phyloP scores from a whole-genome alignment of 2,888 invertebrate genomes.

The Caenorhabditis sulstoni region DNA sequence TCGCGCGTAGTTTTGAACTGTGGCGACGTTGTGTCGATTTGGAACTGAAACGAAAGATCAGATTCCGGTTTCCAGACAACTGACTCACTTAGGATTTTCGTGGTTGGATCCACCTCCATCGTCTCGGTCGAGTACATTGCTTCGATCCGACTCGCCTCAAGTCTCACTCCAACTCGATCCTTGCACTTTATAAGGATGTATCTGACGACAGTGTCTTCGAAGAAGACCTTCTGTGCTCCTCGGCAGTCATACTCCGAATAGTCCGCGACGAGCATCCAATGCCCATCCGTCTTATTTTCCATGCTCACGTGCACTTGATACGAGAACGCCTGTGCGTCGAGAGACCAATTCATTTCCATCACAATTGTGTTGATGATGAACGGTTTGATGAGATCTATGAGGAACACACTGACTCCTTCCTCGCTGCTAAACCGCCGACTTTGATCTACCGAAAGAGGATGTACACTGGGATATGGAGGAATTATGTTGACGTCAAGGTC shows the following conservation, averaged over 20 bases:
- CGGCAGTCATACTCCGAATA: slow-evolving; percentile 93
- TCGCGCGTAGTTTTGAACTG: slow-evolving; percentile 90
- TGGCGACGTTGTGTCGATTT: slow-evolving; percentile 90
- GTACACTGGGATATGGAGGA: slow-evolving; percentile 27
- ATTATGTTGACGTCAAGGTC: slow-evolving; percentile 33
- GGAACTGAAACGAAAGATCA: slow-evolving; percentile 88
- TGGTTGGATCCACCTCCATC: slow-evolving; percentile 83
- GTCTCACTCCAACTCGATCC: slow-evolving; percentile 91
- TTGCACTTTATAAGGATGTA: slow-evolving; percentile 86
- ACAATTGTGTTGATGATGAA: slow-evolving; percentile 94
- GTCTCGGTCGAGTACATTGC: slow-evolving; percentile 88
- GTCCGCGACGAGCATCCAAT: slow-evolving; percentile 95
- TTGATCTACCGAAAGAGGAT: slow-evolving; percentile 18
- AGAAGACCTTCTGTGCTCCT: slow-evolving; percentile 96
- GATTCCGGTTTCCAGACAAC: background rate
- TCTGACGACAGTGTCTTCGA: slow-evolving; percentile 90
- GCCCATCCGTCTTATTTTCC: slow-evolving; percentile 16
- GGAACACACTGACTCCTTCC: slow-evolving; percentile 59
- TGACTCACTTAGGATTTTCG: slow-evolving; percentile 85
- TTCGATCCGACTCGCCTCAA: slow-evolving; percentile 94
- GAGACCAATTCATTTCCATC: slow-evolving; percentile 88
- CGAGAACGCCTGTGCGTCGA: slow-evolving; percentile 92
- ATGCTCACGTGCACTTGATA: slow-evolving; percentile 84
- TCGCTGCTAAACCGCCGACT: slow-evolving; percentile 83
- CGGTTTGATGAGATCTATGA: slow-evolving; percentile 81